phyloP scores from a whole-genome alignment of 1,140 invertebrate species.

The Luehdorfia chinensis region DNA sequence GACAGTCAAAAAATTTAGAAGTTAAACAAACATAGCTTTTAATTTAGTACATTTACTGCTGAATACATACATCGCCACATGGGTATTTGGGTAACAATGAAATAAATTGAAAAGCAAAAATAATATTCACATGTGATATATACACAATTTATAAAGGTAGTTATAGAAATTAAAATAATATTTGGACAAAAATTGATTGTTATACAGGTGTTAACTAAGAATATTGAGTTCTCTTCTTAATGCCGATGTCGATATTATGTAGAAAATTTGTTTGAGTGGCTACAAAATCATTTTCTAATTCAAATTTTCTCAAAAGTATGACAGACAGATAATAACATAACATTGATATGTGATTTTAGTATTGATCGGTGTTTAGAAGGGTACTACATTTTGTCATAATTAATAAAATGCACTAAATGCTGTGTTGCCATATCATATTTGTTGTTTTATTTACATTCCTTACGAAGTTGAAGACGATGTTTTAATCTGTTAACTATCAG shows the following conservation, averaged over 20 bases:
- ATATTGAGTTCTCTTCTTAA: background rate
- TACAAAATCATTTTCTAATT: too few relatives aligned
- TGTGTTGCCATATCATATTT: constrained; percentile 15
- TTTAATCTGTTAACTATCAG: too few relatives aligned
- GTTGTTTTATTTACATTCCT: constrained; percentile 17
- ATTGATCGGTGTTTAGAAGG: background rate
- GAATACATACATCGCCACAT: too few relatives aligned
- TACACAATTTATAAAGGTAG: constrained; percentile 16
- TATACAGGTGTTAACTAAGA: constrained; percentile 15
- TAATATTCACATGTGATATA: constrained; percentile 17
- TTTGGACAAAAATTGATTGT: constrained; percentile 16
- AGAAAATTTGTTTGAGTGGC: background rate
- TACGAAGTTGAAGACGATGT: too few relatives aligned
- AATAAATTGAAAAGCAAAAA: constrained; percentile 7
- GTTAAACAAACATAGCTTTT: too few relatives aligned
- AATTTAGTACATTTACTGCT: too few relatives aligned
- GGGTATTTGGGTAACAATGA: too few relatives aligned
- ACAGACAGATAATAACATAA: too few relatives aligned
- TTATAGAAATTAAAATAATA: constrained; percentile 13
- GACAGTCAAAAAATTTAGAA: too few relatives aligned
- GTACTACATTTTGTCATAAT: background rate
- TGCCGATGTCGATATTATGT: background rate
- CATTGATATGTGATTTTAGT: background rate
- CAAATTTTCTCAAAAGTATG: too few relatives aligned
- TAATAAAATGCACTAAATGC: constrained; percentile 15